A percentile compares a stretch with the other conserved stretches of the same genome.
Evolutionary conservation across 2,797 vertebrate species (phyloP).

Genomic region (Crypturellus tataupa): DNA sequence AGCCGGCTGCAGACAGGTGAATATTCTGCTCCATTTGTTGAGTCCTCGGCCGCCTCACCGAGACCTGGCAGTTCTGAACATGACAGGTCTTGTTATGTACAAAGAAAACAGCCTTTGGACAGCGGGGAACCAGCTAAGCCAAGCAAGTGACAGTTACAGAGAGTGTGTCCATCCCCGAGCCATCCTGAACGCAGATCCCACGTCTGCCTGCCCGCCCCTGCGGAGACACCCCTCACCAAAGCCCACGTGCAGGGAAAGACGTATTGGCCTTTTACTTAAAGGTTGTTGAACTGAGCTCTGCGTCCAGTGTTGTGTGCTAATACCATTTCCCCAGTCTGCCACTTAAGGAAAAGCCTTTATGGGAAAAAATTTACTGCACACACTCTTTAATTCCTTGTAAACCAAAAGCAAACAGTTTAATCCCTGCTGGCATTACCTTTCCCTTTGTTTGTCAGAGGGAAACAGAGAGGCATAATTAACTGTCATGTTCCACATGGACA

Average conservation of each 20-base stretch:
- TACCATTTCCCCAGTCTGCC: slow-evolving; percentile 44
- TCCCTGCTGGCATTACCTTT: slow-evolving; percentile 48
- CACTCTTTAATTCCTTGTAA: slow-evolving; percentile 74
- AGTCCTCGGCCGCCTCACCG: neutral
- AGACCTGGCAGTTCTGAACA: neutral
- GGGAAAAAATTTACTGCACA: slow-evolving; percentile 60
- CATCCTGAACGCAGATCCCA: neutral
- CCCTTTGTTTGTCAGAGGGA: slow-evolving; percentile 68
- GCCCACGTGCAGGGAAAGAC: neutral
- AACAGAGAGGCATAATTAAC: slow-evolving; percentile 61
- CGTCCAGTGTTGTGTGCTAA: slow-evolving; percentile 40
- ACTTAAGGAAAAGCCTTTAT: slow-evolving; percentile 57
- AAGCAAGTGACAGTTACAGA: neutral
- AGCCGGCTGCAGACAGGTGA: neutral
- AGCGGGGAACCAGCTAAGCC: neutral
- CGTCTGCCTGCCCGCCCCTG: neutral
- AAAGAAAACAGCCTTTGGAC: neutral
- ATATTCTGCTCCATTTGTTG: neutral
- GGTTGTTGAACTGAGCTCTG: slow-evolving; percentile 34
- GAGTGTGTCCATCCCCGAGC: neutral
- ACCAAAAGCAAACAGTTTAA: slow-evolving; percentile 75
- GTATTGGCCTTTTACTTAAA: slow-evolving; percentile 34
- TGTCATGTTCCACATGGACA: slow-evolving; percentile 48
- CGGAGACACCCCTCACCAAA: neutral
- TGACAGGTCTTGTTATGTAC: neutral